Conservation (phyloP, 1,140 invertebrate genomes). For the Cyrtorhinus lividipennis region DNA sequence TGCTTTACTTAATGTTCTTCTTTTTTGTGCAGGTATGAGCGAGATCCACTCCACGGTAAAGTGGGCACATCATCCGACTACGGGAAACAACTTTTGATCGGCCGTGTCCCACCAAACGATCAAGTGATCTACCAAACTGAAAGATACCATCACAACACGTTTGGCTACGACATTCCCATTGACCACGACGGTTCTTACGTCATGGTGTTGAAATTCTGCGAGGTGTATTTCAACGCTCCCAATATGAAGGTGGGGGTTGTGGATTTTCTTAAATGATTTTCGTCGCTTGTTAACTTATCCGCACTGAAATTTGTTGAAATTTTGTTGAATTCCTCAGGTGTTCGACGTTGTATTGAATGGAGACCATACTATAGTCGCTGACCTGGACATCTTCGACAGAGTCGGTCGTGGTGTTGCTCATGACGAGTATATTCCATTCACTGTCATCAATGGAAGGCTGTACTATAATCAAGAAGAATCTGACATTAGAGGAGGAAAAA, state of each 20-base stretch:
- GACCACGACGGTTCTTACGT: constrained; percentile 74
- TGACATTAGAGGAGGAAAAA: constrained; percentile 66
- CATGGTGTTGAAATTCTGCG: constrained; percentile 78
- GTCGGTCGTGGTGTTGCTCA: constrained; percentile 87
- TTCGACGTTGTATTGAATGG: constrained; percentile 91
- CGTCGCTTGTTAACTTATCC: no score
- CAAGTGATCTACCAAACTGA: constrained; percentile 83
- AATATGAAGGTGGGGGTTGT: constrained; percentile 72
- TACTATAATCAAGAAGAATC: constrained; percentile 72
- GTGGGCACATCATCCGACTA: constrained; percentile 80
- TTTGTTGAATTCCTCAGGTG: constrained; percentile 48
- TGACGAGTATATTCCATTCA: constrained; percentile 82
- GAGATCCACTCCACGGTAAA: constrained; percentile 61
- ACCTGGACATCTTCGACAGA: constrained; percentile 84
- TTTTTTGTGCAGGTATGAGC: constrained; percentile 38
- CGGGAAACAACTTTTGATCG: constrained; percentile 74
- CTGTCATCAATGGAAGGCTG: constrained; percentile 56
- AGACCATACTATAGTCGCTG: constrained; percentile 77
- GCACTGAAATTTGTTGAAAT: no score
- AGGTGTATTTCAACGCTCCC: constrained; percentile 81
- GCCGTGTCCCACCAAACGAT: constrained; percentile 58
- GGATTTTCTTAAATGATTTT: no score
- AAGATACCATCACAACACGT: constrained; percentile 75
- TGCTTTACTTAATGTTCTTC: no score
- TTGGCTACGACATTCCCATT: constrained; percentile 80